Percentiles rank a stretch among this genome's conserved stretches.
Conservation (phyloP, 1,140 invertebrate genomes). For the Drosophila sproati region DNA sequence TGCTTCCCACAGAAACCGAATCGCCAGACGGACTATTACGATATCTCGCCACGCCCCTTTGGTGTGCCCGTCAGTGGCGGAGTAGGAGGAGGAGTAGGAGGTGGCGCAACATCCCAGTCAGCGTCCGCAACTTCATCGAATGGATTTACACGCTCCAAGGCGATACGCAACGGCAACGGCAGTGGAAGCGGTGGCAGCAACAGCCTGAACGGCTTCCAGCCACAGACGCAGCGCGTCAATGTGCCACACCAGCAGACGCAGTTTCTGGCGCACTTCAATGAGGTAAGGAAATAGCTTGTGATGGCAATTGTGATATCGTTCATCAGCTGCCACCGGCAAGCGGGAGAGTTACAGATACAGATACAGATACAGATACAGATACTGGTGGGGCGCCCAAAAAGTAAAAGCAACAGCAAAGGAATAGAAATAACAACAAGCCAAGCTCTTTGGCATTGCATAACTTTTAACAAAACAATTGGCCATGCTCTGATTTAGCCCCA, state of each 20-base stretch:
- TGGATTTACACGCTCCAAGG: conserved; percentile 73
- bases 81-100: conserved; percentile 3
- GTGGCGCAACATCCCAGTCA: conserved; percentile 23
- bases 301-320: conserved; percentile 25
- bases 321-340: conserved; percentile 5
- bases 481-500: conserved; percentile 74
- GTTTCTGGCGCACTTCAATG: conserved; percentile 78
- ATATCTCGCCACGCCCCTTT: conserved; percentile 84
- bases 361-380: conserved; percentile 15
- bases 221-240: conserved; percentile 35
- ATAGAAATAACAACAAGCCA: conserved; percentile 30
- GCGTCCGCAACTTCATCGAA: conserved; percentile 43
- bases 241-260: conserved; percentile 56
- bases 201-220: conserved; percentile 61
- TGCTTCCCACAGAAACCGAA: conserved; percentile 67
- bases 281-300: conserved; percentile 55
- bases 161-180: conserved; percentile 64
- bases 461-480: conserved; percentile 74
- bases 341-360: background rate
- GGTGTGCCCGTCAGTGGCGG: conserved; percentile 54
- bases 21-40: conserved; percentile 80
- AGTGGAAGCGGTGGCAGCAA: conserved; percentile 2
- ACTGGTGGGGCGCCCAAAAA: conserved; percentile 38
- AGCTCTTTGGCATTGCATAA: conserved; percentile 68
- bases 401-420: conserved; percentile 58